These are phyloP conservation scores for Lamellibrachia luymesi DNA, from an alignment of 1,140 invertebrate genomes.

Conservation along the genomic window DNA sequence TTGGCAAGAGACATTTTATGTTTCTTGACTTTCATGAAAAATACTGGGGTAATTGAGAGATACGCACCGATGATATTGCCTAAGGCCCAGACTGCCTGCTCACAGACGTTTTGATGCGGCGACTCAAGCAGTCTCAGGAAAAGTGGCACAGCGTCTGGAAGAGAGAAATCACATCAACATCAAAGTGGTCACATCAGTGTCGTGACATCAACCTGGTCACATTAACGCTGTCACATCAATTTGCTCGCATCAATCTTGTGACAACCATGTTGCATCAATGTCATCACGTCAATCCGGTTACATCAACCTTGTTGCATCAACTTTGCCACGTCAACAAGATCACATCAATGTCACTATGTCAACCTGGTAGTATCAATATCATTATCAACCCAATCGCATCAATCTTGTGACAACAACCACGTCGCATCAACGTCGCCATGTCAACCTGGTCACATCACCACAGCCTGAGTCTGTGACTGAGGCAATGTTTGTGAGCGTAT, in stretches of 20 bases:
- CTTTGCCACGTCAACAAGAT: neutral
- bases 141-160: slow-evolving; percentile 84
- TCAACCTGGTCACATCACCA: too few relatives aligned
- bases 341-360: neutral
- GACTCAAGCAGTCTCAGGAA: slow-evolving; percentile 88
- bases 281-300: neutral
- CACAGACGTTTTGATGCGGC: slow-evolving; percentile 94
- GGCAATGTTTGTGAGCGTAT: too few relatives aligned
- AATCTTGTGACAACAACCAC: too few relatives aligned
- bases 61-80: slow-evolving; percentile 91
- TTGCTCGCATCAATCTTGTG: neutral
- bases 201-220: neutral
- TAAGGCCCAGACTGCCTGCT: slow-evolving; percentile 98
- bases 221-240: neutral
- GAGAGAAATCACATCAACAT: neutral
- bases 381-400: too few relatives aligned
- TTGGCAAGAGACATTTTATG: too few relatives aligned
- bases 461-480: too few relatives aligned
- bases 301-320: too few relatives aligned
- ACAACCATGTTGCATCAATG: neutral
- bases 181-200: neutral
- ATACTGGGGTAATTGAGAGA: slow-evolving; percentile 43
- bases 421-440: too few relatives aligned
- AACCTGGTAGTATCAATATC: too few relatives aligned
- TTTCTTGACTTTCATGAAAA: too few relatives aligned